phyloP scores from a whole-genome alignment of 2,797 vertebrate species.

The Petrocephalus schoutedeni region DNA sequence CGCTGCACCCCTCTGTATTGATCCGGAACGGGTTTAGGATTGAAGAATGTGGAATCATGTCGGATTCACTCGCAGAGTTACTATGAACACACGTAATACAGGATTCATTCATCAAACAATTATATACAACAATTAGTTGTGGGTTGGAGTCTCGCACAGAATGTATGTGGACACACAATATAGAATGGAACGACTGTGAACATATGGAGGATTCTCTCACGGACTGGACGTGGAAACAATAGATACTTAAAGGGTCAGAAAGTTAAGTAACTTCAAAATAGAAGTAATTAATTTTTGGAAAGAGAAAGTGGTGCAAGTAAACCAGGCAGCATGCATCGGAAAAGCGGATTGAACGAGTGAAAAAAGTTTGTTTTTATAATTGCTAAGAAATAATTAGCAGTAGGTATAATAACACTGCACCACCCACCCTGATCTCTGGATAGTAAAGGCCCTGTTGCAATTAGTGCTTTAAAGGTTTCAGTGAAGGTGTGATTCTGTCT shows the following conservation, averaged over 20 bases:
- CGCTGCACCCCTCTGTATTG: background rate
- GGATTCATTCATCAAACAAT: background rate
- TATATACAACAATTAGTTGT: background rate
- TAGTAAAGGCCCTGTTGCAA: background rate
- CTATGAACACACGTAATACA: background rate
- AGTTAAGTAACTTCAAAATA: background rate
- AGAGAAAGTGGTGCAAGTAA: background rate
- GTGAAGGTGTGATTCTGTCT: background rate
- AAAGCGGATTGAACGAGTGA: background rate
- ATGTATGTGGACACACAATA: background rate
- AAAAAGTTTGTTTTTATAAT: background rate
- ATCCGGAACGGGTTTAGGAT: background rate
- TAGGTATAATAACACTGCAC: background rate
- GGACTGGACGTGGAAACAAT: background rate
- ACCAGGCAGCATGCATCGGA: background rate
- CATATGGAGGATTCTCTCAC: background rate
- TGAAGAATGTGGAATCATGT: background rate
- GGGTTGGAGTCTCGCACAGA: background rate
- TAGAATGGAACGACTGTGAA: background rate
- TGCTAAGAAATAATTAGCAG: background rate
- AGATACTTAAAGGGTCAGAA: background rate
- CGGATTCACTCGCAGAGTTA: background rate
- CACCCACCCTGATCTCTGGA: background rate
- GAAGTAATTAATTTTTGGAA: background rate
- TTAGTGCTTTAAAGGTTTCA: background rate